Base-by-base conservation (phyloP, 1,140 invertebrate genomes). In the Heterodera carotae region DNA sequence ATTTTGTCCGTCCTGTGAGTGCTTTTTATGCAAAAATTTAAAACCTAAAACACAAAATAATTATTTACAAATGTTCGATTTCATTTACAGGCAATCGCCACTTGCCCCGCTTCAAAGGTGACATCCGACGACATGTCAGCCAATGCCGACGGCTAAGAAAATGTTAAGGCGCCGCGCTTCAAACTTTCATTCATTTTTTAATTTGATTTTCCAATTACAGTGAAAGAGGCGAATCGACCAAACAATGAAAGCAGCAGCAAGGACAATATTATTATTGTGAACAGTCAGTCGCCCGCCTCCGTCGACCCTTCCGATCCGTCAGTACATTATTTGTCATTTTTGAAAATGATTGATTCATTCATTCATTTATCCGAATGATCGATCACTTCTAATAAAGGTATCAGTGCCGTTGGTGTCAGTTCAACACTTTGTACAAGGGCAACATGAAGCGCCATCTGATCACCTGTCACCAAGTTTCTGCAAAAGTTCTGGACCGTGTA, bases 361-460 rank as follows among this genome's bases (percentile, higher is more conserved):
- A 43, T 1, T 43, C 39, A 6, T 12, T 43, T 43, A 12, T 12
- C 12, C 39, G 6, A 8, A 8, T 43, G 39, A 8, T n/a, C n/a
- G n/a, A n/a, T n/a, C n/a, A n/a, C n/a, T n/a, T n/a, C n/a, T 2
- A 43, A 43, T 10, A 43, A 15, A 56, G 48, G 18, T 78, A 78
- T 43, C 62, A 36, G 15, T 85, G 85, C 69, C 69, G 68, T 18
- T 84, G 76, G 69, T 85, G 84, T 64, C 66, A 81, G 6, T 85
- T 85, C 71, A 78, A 72, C 39, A 85, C 85, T 39, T 77, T 87
- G 36, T 85, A 85, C 76, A 85, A 85, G 69, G 84, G 84, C 29
- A 85, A 85, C 72, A 85, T 85, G 84, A 85, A 85, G 62, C 78
- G 84, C 22, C 84, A 85, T 78, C 69, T 85, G 31, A 81, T 85